phyloP scores from a whole-genome alignment of 2,113 vertebrate species.

The Hippolais icterina region DNA sequence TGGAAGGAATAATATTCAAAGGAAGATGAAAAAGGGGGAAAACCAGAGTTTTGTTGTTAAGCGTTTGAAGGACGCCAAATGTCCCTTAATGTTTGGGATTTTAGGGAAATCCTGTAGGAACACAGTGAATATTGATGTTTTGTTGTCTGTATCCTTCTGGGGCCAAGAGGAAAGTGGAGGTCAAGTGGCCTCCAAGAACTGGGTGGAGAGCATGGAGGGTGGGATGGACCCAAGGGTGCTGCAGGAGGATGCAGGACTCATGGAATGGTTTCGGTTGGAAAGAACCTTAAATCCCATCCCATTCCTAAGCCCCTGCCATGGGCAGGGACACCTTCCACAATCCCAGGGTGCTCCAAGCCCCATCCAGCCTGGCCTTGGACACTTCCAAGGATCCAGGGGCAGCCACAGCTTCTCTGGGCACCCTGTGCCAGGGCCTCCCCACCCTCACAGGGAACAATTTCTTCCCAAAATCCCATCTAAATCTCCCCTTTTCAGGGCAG shows the following conservation, averaged over 20 bases:
- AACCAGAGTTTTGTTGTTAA: neutral
- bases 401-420: neutral
- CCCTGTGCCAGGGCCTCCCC: accelerated
- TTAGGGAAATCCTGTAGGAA: neutral
- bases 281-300: neutral
- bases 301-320: neutral
- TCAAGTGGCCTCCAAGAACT: neutral
- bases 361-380: accelerated
- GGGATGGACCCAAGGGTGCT: neutral
- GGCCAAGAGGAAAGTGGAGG: neutral
- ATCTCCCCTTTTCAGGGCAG: neutral
- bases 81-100: neutral
- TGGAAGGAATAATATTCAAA: neutral
- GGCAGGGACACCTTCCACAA: accelerated
- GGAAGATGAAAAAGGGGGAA: neutral
- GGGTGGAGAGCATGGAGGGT: neutral
- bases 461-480: neutral
- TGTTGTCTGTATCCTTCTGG: neutral
- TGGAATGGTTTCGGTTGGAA: neutral
- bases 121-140: neutral
- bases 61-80: accelerated
- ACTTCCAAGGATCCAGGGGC: neutral
- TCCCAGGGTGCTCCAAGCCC: neutral
- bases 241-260: neutral
- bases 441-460: neutral